Percentiles rank a stretch among this genome's conserved stretches.
phyloP scores from a whole-genome alignment of 1,140 invertebrate genomes.

The Olivierus martensii region DNA sequence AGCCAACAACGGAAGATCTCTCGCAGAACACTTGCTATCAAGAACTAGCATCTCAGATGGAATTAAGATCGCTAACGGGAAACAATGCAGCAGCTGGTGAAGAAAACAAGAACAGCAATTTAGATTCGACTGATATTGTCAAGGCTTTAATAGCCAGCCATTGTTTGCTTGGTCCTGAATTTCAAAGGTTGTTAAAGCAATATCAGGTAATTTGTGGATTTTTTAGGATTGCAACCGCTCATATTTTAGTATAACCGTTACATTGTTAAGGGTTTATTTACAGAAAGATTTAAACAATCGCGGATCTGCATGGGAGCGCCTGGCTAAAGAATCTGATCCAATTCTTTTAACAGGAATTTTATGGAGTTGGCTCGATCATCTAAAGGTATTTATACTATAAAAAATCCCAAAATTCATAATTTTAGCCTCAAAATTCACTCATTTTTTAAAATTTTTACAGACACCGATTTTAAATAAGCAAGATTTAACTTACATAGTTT shows the following conservation, averaged over 20 bases:
- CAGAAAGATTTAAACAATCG: constrained; percentile 20
- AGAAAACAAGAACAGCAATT: constrained; percentile 18
- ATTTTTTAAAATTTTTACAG: constrained; percentile 24
- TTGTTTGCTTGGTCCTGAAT: constrained; percentile 14
- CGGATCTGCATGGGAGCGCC: constrained; percentile 18
- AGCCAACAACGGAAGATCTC: constrained; percentile 30
- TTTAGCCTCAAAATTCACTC: not conserved
- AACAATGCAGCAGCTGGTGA: constrained; percentile 14
- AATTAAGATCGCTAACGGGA: constrained; percentile 20
- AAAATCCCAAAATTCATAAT: not conserved
- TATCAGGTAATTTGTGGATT: constrained; percentile 14
- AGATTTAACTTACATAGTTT: constrained; percentile 50
- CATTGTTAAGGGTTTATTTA: too few species aligned
- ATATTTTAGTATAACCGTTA: too few species aligned
- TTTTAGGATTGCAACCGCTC: not conserved
- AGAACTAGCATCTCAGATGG: constrained; percentile 25
- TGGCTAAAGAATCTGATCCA: constrained; percentile 17
- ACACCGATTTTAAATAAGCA: constrained; percentile 48
- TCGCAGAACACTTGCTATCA: constrained; percentile 30
- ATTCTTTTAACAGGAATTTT: constrained; percentile 15
- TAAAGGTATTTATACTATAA: constrained; percentile 18
- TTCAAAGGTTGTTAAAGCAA: constrained; percentile 9
- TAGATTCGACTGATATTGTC: constrained; percentile 30
- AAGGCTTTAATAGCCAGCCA: constrained; percentile 38
- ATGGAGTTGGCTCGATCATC: constrained; percentile 19